These are phyloP conservation scores for Apamea epomidion DNA, from an alignment of 2,888 invertebrate species.

Conservation along the genomic window DNA sequence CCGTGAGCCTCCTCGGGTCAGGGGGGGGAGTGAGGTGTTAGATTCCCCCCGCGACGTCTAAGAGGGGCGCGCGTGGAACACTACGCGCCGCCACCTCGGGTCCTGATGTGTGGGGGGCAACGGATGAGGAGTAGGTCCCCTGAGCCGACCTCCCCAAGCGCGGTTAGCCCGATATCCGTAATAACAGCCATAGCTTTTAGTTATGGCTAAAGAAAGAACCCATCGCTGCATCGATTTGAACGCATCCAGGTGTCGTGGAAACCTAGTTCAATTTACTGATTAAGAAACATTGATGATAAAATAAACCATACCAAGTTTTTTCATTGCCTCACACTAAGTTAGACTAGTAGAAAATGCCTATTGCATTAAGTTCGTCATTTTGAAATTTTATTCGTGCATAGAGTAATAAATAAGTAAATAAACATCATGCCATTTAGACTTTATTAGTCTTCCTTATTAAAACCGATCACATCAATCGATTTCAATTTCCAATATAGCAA, in stretches of 20 bases:
- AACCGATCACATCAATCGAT: conserved; percentile 2
- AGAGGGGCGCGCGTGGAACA: no score
- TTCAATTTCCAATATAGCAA: background rate
- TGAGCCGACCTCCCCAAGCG: background rate
- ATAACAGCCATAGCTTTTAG: background rate
- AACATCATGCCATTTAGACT: background rate
- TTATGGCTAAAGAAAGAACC: background rate
- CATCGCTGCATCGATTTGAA: background rate
- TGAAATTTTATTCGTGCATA: background rate
- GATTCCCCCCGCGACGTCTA: no score
- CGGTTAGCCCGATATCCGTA: background rate
- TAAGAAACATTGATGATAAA: background rate
- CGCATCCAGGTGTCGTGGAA: background rate
- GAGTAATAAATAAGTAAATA: background rate
- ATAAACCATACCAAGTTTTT: background rate
- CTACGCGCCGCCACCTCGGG: no score
- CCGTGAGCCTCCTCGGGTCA: no score
- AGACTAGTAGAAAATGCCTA: background rate
- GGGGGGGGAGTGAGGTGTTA: no score
- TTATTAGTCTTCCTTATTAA: background rate
- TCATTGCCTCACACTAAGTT: background rate
- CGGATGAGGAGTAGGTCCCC: no score
- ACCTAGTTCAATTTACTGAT: background rate
- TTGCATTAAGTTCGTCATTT: background rate
- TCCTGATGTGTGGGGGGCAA: no score